Evolutionary conservation across 1,140 invertebrate genomes (phyloP), one percentile per base, ranked within the genome.

Genomic region (Lordiphosa collinella): DNA sequence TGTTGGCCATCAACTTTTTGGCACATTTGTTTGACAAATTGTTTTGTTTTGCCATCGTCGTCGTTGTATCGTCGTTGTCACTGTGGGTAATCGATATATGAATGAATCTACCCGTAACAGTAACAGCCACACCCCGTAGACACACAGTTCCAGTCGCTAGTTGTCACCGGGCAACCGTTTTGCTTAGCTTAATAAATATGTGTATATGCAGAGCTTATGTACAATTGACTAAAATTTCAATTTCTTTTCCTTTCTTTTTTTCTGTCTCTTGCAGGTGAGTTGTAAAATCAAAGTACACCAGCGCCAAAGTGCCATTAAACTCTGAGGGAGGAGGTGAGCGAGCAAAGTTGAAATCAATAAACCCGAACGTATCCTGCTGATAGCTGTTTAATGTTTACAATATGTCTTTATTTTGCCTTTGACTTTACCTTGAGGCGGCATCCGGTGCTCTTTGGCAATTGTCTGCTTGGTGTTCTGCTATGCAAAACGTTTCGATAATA

Each of bases 341-440:
- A 29, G 52, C 43, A 14, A 49, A 56, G 76, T 60, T 84, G 78
- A 67, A 82, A 82, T 82, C 76, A 82, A 82, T 82, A 82, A 82
- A 82, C 72, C 76, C 71, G 58, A 82, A 68, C 67, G 76, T 82
- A 82, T 82, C 76, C 78, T 70, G 72, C 71, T 82, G 76, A 82
- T 82, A 82, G 71, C 76, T 82, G 78, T 72, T 84, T 82, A 82
- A 82, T 82, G 76, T 84, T 84, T 82, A 84, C 76, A 82, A 84
- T 82, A 82, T 82, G 76, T 82, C 76, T 82, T 72, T 82, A 84
- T 82, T 31, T 70, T 84, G 76, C 73, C 76, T 80, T 80, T 80
- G 76, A 80, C 66, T 82, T 82, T 82, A 80, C 78, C 76, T 80
- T 80, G 76, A 80, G 67, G 65, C 64, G 34, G 31, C 52, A 48